These are phyloP conservation scores for Limnephilus lunatus DNA, from an alignment of 2,888 invertebrate genomes.

Conservation along the genomic window DNA sequence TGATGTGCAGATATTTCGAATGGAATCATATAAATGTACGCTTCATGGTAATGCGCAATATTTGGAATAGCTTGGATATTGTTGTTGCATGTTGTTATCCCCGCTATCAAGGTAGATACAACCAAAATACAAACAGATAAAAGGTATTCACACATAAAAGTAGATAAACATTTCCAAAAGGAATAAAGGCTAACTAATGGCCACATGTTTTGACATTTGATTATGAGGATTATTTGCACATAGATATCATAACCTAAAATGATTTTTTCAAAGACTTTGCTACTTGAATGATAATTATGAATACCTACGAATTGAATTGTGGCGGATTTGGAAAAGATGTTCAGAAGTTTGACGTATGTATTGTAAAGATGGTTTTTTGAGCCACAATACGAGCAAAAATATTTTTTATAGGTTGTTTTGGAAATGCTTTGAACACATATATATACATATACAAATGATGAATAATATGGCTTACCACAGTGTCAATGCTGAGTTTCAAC, in stretches of 20 bases:
- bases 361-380: background rate
- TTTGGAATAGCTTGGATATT: background rate
- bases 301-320: background rate
- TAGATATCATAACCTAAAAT: background rate
- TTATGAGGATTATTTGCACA: background rate
- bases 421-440: background rate
- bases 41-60: background rate
- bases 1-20: background rate
- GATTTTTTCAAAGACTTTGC: background rate
- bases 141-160: background rate
- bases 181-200: background rate
- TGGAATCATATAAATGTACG: background rate
- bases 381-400: background rate
- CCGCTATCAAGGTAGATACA: background rate
- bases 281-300: background rate
- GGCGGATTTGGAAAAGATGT: background rate
- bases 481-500: conserved; percentile 92
- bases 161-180: background rate
- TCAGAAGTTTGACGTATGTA: background rate
- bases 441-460: background rate
- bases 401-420: background rate
- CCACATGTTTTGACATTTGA: background rate
- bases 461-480: conserved; percentile 73
- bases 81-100: background rate
- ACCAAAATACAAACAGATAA: background rate